Base-by-base conservation (phyloP, 2,113 vertebrate species). In the Emydura subglobosa region DNA sequence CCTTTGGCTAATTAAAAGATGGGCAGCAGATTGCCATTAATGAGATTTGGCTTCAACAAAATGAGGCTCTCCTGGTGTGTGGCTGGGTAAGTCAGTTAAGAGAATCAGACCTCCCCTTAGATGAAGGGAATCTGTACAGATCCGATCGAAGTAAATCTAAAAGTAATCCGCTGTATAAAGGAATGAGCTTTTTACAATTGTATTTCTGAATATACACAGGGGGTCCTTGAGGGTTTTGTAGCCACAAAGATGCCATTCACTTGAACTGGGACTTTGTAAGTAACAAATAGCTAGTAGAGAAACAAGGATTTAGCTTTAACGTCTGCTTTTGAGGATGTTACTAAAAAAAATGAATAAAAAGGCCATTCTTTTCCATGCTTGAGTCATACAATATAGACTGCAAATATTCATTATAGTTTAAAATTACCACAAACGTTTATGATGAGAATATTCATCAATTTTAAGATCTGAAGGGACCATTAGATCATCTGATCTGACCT, bases 21-120 rank as follows among this genome's bases (percentile, higher is more conserved):
- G 97, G 96, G 88, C 92, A 97, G 95, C 96, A 97, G 96, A 97
- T 96, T 97, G 97, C 94, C 92, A 92, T 90, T 97, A 97, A 98
- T 95, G 93, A 97, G 95, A 98, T 97, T 97, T 98, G 94, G 88
- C 96, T 95, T 88, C 91, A 72, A 96, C 93, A 91, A 95, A 96
- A 94, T 94, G 92, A 97, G 95, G 96, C 97, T 95, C 97, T 96
- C 97, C 95, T 96, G 96, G 94, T 97, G 98, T 98, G 98, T 98
- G 98, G 97, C 97, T 98, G 98, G 68, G 92, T 98, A 99, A 99
- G 98, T 98, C 98, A 98, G 98, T 98, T 99, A 98, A 98, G 97
- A 98, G 98, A 98, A 98, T 98, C 99, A 99, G 98, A 99, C 99
- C 98, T 99, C 98, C 98, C 98, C 97, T 97, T 98, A 98, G 98